These are phyloP conservation scores for Antechinus flavipes DNA, from an alignment of 2,113 vertebrate species.

Conservation along the genomic window DNA sequence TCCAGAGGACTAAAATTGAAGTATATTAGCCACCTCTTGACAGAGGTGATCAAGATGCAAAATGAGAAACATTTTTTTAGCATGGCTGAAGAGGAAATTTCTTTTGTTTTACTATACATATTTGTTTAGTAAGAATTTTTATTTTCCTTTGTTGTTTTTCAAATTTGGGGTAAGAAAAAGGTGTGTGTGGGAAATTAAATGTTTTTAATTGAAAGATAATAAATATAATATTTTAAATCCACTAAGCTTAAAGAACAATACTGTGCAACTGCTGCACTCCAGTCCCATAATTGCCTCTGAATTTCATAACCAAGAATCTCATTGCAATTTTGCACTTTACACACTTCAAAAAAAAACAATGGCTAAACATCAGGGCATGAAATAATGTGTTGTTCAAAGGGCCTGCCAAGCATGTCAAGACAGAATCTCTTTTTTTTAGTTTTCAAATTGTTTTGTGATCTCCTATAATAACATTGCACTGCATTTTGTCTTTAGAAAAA, in stretches of 20 bases:
- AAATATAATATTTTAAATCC: not conserved
- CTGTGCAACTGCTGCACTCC: not conserved
- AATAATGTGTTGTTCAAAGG: conserved; percentile 59
- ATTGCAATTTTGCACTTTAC: conserved; percentile 29
- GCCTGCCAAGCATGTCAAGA: conserved; percentile 37
- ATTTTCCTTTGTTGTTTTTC: not conserved
- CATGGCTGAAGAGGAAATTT: not conserved
- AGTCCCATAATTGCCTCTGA: not conserved
- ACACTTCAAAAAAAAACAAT: conserved; percentile 49
- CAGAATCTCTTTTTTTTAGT: conserved; percentile 54
- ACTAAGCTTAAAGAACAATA: not conserved
- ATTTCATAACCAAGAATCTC: not conserved
- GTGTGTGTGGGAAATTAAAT: not conserved
- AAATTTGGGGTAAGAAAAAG: not conserved
- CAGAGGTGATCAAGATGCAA: not conserved
- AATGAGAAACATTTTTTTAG: not conserved
- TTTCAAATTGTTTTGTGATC: conserved; percentile 63
- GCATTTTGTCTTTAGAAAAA: conserved; percentile 54
- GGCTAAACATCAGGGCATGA: conserved; percentile 56
- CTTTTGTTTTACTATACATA: not conserved
- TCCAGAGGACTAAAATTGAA: not conserved
- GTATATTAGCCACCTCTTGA: not conserved
- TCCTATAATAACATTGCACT: conserved; percentile 50
- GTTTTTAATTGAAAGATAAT: not conserved
- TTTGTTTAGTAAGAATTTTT: not conserved